phyloP scores from a whole-genome alignment of 2,113 vertebrate genomes.

The Orycteropus afer region DNA sequence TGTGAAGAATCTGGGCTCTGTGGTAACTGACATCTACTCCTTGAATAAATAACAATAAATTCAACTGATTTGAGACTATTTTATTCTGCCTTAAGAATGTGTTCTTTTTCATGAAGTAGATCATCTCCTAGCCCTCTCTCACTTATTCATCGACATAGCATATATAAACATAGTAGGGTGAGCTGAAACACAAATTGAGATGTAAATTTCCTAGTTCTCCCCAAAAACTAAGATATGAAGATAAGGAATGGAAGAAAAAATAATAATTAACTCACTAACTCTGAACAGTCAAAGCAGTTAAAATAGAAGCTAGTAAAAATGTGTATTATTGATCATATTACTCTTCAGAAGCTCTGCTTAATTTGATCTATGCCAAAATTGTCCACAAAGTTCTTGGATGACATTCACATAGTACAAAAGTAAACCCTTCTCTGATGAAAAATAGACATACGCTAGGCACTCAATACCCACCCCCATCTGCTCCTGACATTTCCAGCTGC shows the following conservation, averaged over 20 bases:
- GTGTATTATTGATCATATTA: not conserved
- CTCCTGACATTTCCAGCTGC: conserved; percentile 66
- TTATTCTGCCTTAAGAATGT: not conserved
- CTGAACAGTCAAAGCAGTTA: not conserved
- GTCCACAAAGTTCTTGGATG: conserved; percentile 63
- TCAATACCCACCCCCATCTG: conserved; percentile 51
- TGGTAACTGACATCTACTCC: not conserved
- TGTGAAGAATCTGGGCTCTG: not conserved
- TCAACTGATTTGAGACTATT: not conserved
- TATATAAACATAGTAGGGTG: not conserved
- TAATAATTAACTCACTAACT: not conserved
- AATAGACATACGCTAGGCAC: conserved; percentile 57
- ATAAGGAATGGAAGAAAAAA: not conserved
- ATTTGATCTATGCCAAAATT: conserved; percentile 41
- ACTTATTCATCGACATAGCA: not conserved
- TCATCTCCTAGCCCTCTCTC: rapidly evolving
- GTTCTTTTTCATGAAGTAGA: not conserved
- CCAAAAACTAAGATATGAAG: not conserved
- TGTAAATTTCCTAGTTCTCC: not conserved
- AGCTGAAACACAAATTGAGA: not conserved
- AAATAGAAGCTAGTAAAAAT: not conserved
- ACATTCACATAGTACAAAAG: conserved; percentile 70
- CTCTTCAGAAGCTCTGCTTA: not conserved
- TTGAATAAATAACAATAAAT: not conserved
- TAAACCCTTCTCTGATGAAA: conserved; percentile 47